Percentiles rank a stretch among this genome's conserved stretches.
phyloP scores from a whole-genome alignment of 2,113 vertebrate species.

The Eublepharis macularius region DNA sequence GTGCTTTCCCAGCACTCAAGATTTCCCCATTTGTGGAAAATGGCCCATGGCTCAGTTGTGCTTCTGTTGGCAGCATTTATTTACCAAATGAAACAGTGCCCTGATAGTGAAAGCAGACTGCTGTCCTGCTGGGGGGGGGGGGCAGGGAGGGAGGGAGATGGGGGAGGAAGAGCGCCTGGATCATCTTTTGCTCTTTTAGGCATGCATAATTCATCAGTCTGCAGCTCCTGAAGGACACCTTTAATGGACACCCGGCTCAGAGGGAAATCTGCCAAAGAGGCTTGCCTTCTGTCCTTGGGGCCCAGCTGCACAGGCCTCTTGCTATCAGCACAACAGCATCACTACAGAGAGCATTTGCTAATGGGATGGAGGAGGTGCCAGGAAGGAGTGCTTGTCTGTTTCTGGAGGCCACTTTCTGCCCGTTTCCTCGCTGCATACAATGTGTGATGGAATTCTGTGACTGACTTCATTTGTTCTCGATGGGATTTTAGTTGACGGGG shows the following conservation, averaged over 20 bases:
- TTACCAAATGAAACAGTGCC: neutral
- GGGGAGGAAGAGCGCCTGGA: slow-evolving; percentile 5
- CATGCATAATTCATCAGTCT: slow-evolving; percentile 73
- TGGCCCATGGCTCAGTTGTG: no score
- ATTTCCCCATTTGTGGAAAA: no score
- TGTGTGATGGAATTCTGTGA: no score
- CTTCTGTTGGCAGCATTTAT: neutral
- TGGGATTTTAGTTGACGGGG: no score
- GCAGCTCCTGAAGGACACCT: slow-evolving; percentile 50
- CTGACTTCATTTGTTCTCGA: no score
- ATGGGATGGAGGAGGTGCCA: slow-evolving; percentile 51
- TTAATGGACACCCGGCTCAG: slow-evolving; percentile 42
- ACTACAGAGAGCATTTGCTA: slow-evolving; percentile 43
- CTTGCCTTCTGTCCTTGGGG: slow-evolving; percentile 34
- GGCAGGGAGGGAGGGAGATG: neutral
- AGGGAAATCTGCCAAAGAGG: slow-evolving; percentile 49
- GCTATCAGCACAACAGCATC: slow-evolving; percentile 6
- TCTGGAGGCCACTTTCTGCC: neutral
- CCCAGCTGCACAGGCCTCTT: slow-evolving; percentile 37
- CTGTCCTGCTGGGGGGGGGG: slow-evolving; percentile 15
- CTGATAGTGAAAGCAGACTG: neutral
- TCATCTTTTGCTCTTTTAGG: slow-evolving; percentile 34
- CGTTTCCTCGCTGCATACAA: neutral
- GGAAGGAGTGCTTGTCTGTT: slow-evolving; percentile 48
- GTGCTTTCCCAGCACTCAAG: no score